Conservation (phyloP, 2,888 invertebrate genomes). For the Sclerodermus sp. region DNA sequence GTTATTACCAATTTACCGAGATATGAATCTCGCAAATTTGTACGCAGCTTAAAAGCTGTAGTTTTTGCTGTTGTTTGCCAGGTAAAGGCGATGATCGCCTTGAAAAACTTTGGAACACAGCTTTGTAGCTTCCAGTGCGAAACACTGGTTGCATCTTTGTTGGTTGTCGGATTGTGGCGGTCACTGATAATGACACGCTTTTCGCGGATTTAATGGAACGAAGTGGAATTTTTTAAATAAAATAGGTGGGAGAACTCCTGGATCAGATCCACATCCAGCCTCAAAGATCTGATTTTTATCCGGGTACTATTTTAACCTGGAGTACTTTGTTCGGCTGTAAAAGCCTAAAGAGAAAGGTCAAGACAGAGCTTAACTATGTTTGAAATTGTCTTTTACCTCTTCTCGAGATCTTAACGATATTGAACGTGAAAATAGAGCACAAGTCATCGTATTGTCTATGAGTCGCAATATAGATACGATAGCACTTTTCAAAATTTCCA, state of each 20-base stretch:
- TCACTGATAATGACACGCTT: conserved; percentile 15
- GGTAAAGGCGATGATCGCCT: conserved; percentile 18
- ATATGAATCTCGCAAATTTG: conserved; percentile 55
- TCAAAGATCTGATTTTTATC: too few relatives aligned
- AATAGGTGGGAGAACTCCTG: too few relatives aligned
- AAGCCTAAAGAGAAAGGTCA: too few relatives aligned
- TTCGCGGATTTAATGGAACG: conserved; percentile 26
- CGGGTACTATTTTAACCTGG: too few relatives aligned
- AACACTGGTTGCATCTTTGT: conserved; percentile 42
- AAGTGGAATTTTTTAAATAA: too few relatives aligned
- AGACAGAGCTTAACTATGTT: too few relatives aligned
- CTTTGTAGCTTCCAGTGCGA: conserved; percentile 49
- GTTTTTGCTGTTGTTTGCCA: conserved; percentile 42
- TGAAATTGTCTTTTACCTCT: conserved; percentile 9
- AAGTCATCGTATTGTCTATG: conserved; percentile 22
- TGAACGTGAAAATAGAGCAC: conserved; percentile 25
- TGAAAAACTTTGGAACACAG: conserved; percentile 37
- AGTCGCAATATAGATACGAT: conserved; percentile 10
- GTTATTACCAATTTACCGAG: conserved; percentile 45
- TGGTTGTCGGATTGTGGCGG: conserved; percentile 19
- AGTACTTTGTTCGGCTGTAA: too few relatives aligned
- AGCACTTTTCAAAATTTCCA: too few relatives aligned
- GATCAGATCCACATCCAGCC: too few relatives aligned
- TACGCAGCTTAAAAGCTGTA: conserved; percentile 38
- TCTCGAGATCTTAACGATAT: conserved; percentile 23